These are phyloP conservation scores for Atrichornis clamosus DNA, from an alignment of 2,113 vertebrate genomes.

Conservation along the genomic window DNA sequence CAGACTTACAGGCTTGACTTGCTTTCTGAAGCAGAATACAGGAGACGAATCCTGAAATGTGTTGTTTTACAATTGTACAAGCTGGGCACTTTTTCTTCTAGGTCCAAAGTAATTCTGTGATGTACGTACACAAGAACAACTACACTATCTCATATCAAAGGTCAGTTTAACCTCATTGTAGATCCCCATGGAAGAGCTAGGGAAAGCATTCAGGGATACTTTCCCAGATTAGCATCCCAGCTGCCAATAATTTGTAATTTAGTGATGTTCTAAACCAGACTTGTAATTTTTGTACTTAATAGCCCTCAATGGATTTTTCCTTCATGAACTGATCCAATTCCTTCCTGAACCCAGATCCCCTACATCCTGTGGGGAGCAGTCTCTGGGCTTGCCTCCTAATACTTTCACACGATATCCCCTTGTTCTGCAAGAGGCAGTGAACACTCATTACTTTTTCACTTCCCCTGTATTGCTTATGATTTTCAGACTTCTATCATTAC, in stretches of 20 bases:
- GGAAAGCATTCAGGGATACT: slow-evolving; percentile 3
- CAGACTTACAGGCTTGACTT: background rate
- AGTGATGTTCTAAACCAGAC: background rate
- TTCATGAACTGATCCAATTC: background rate
- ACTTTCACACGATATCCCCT: background rate
- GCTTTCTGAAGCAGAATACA: background rate
- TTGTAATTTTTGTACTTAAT: background rate
- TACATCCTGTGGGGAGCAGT: background rate
- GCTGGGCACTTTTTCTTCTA: background rate
- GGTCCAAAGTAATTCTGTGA: background rate
- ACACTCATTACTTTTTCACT: background rate
- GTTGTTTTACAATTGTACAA: background rate
- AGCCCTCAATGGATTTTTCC: slow-evolving; percentile 13
- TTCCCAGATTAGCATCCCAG: slow-evolving; percentile 35
- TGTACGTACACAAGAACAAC: background rate
- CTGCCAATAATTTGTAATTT: slow-evolving; percentile 31
- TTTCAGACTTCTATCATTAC: background rate
- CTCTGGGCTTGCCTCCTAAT: background rate
- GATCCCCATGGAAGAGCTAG: background rate
- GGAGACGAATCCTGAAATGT: background rate
- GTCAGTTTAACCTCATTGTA: background rate
- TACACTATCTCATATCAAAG: background rate
- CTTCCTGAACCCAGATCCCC: background rate
- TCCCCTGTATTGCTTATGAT: background rate
- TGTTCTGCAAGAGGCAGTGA: background rate